Percentiles rank a stretch among this genome's conserved stretches.
These are phyloP conservation scores for Eupelmus urozonus DNA, from an alignment of 2,888 invertebrate genomes.

Conservation along the genomic window DNA sequence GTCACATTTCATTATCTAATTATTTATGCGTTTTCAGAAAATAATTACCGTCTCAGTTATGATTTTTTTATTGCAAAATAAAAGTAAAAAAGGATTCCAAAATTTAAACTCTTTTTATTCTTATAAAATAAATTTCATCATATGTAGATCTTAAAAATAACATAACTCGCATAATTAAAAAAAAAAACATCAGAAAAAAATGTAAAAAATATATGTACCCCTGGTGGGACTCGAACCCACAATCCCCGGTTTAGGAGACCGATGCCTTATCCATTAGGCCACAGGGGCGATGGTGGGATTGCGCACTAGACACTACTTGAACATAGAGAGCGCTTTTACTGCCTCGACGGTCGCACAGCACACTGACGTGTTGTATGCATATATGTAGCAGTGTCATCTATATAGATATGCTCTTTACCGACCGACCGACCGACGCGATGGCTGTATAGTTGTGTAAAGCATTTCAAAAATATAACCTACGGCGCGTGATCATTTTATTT, in stretches of 20 bases:
- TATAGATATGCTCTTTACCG: slow-evolving; percentile 1
- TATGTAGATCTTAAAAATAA: no score
- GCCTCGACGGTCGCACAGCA: neutral
- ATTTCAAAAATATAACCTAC: slow-evolving; percentile 45
- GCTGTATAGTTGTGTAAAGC: no score
- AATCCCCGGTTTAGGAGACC: slow-evolving; percentile 92
- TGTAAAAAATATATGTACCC: slow-evolving; percentile 80
- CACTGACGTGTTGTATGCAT: no score
- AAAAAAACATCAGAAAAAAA: slow-evolving; percentile 54
- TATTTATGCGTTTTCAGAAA: no score
- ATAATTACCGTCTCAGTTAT: no score
- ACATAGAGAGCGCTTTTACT: slow-evolving; percentile 19
- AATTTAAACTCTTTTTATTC: neutral
- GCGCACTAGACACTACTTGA: slow-evolving; percentile 2
- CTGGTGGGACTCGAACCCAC: slow-evolving; percentile 93
- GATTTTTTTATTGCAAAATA: no score
- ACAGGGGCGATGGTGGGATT: slow-evolving; percentile 81
- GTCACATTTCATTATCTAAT: no score
- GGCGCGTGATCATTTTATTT: slow-evolving; percentile 7
- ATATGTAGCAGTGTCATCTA: neutral
- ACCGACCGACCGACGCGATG: no score
- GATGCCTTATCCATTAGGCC: slow-evolving; percentile 91
- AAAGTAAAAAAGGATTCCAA: no score
- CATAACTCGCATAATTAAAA: neutral
- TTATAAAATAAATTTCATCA: neutral